A percentile compares a stretch with the other conserved stretches of the same genome.
These are phyloP conservation scores for Hyles euphorbiae DNA, from an alignment of 1,140 invertebrate species.

Conservation along the genomic window DNA sequence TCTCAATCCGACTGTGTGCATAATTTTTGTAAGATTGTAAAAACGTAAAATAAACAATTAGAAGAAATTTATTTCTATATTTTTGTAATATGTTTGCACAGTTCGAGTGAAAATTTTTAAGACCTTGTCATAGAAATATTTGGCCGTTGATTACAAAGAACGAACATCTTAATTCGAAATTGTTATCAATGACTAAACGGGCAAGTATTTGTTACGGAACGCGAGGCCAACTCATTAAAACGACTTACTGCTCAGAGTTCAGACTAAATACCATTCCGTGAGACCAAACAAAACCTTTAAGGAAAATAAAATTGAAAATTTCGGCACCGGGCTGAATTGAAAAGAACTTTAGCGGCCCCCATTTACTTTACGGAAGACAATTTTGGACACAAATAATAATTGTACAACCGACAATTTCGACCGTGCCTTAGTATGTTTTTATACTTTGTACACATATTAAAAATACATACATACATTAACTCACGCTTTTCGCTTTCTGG, in stretches of 20 bases:
- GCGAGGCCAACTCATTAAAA: constrained; percentile 15
- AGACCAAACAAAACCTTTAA: constrained; percentile 16
- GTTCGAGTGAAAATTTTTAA: neutral
- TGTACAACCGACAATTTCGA: constrained; percentile 24
- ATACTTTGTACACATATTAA: too few relatives aligned
- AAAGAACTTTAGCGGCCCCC: constrained; percentile 37
- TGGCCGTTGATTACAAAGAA: neutral
- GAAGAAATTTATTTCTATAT: neutral
- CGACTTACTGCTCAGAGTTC: neutral
- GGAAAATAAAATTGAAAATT: constrained; percentile 23
- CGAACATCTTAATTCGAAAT: too few relatives aligned
- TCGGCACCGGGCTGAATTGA: constrained; percentile 15
- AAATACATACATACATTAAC: too few relatives aligned
- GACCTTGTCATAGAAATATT: neutral
- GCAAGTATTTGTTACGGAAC: constrained; percentile 9
- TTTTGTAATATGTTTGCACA: neutral
- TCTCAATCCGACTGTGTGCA: too few relatives aligned
- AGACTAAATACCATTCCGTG: neutral
- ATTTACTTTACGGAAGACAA: constrained; percentile 35
- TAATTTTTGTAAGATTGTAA: neutral
- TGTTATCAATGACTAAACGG: constrained; percentile 3
- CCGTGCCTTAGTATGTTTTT: too few relatives aligned
- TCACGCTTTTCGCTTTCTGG: too few relatives aligned
- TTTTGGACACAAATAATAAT: constrained; percentile 44
- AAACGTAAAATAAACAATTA: neutral